Evolutionary conservation across 2,888 invertebrate species (phyloP).

Genomic region (Matsumyia berberina): DNA sequence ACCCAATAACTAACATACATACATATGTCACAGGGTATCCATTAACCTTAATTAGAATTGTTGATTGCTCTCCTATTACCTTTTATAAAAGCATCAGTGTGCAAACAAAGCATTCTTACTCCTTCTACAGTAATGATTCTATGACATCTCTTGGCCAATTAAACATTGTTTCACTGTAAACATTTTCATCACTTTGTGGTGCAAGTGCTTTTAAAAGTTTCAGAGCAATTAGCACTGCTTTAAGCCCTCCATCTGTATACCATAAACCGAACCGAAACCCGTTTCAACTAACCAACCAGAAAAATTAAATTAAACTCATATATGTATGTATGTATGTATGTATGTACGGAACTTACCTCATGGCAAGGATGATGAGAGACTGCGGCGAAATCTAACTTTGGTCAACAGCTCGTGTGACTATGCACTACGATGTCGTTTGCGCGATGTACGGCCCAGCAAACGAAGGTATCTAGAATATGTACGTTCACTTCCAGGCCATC

Average conservation of each 20-base stretch:
- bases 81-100: no score
- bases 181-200: not conserved
- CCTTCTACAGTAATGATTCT: no score
- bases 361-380: slow-evolving; percentile 13
- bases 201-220: not conserved
- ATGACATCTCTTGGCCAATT: no score
- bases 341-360: not conserved
- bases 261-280: not conserved
- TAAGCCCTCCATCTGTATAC: slow-evolving; percentile 3
- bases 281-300: not conserved
- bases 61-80: no score
- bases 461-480: slow-evolving; percentile 24
- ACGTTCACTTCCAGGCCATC: slow-evolving; percentile 4
- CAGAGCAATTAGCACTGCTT: not conserved
- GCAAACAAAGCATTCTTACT: no score
- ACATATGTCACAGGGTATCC: no score
- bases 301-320: slow-evolving; percentile 13
- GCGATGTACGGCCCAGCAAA: slow-evolving; percentile 32
- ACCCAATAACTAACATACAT: no score
- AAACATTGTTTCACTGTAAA: not conserved
- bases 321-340: no score
- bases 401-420: slow-evolving; percentile 38
- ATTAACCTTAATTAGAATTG: no score
- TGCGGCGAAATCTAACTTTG: slow-evolving; percentile 24
- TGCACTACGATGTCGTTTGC: slow-evolving; percentile 48